phyloP scores from a whole-genome alignment of 2,797 vertebrate genomes.

The Myotis daubentonii region DNA sequence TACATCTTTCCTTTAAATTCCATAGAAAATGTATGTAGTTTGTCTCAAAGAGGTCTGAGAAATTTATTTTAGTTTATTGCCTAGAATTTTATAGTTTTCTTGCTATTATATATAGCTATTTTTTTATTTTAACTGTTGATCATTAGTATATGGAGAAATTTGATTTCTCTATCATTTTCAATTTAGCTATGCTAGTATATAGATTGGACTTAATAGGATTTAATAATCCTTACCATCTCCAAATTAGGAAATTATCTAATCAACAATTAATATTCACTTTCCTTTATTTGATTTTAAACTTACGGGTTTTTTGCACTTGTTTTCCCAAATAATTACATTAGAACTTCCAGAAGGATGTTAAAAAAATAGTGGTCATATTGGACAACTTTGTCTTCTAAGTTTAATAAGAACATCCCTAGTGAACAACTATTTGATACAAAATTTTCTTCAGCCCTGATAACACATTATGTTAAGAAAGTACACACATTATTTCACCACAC shows the following conservation, averaged over 20 bases:
- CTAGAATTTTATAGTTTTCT: not conserved
- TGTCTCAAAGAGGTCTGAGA: not conserved
- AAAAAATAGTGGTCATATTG: not conserved
- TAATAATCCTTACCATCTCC: constrained; percentile 10
- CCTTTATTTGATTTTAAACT: not conserved
- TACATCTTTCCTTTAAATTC: not conserved
- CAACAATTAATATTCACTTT: not conserved
- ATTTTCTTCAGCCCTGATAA: not conserved
- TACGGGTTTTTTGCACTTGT: not conserved
- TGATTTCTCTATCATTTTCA: not conserved
- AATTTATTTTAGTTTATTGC: not conserved
- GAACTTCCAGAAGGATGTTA: not conserved
- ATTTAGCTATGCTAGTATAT: not conserved
- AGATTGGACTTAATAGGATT: not conserved
- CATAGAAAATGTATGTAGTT: not conserved
- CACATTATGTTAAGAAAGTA: not conserved
- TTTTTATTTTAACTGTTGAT: not conserved
- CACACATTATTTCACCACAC: not conserved
- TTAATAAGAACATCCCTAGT: not conserved
- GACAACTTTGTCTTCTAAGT: not conserved
- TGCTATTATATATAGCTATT: not conserved
- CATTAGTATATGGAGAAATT: not conserved
- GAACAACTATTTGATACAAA: not conserved
- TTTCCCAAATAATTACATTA: not conserved
- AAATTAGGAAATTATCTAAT: not conserved